These are phyloP conservation scores for Sebastiscus albofasciatus DNA, from an alignment of 2,797 vertebrate genomes.

Conservation along the genomic window DNA sequence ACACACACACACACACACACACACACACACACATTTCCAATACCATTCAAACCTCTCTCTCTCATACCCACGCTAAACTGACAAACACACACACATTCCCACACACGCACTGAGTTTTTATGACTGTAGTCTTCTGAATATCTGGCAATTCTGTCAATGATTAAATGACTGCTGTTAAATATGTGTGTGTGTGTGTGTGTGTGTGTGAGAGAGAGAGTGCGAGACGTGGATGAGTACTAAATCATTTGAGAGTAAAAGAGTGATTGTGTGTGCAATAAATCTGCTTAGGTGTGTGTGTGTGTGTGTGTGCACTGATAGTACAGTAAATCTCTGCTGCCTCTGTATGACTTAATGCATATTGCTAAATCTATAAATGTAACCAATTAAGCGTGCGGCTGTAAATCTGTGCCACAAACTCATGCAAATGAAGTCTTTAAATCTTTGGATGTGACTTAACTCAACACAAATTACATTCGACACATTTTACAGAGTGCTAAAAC, in stretches of 20 bases:
- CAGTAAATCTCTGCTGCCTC: slow-evolving; percentile 41
- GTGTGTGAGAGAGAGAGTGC: neutral
- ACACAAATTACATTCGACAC: slow-evolving; percentile 41
- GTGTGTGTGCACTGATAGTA: neutral
- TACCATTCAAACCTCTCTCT: neutral
- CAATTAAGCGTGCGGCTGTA: slow-evolving; percentile 43
- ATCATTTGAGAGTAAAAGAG: slow-evolving; percentile 26
- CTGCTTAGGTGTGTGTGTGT: neutral
- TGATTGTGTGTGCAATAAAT: slow-evolving; percentile 43
- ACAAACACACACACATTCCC: neutral
- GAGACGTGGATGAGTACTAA: slow-evolving; percentile 9
- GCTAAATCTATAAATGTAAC: slow-evolving; percentile 65
- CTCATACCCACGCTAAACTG: neutral
- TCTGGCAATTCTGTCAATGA: slow-evolving; percentile 11
- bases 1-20: too few species aligned
- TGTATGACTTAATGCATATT: slow-evolving; percentile 56
- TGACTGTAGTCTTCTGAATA: neutral
- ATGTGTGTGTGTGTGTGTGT: neutral
- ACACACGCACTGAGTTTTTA: neutral
- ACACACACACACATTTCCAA: neutral
- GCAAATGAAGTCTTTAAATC: slow-evolving; percentile 57
- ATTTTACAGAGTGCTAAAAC: slow-evolving; percentile 17
- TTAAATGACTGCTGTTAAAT: slow-evolving; percentile 27
- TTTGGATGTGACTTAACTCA: slow-evolving; percentile 2
- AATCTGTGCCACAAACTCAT: slow-evolving; percentile 27